A percentile compares a stretch with the other conserved stretches of the same genome.
Conservation (phyloP, 2,888 invertebrate genomes). For the Lysandra bellargus region DNA sequence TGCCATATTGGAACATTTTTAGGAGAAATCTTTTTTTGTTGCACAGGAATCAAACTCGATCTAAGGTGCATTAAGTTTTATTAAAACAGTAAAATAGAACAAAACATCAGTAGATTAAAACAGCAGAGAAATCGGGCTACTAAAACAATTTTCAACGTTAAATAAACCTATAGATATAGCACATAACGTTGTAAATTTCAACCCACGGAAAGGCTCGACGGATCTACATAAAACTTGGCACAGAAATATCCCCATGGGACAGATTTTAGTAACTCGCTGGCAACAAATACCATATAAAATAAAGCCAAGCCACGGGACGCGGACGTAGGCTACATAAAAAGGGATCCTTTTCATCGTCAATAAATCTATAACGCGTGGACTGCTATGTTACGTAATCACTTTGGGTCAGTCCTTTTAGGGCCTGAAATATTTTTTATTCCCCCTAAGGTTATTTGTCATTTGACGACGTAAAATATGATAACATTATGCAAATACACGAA, state of each 20-base stretch:
- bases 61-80: too few species aligned
- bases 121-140: too few species aligned
- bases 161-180: too few species aligned
- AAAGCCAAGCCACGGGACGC: constrained; percentile 3
- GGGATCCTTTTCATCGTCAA: constrained; percentile 4
- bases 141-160: too few species aligned
- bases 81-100: too few species aligned
- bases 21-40: too few species aligned
- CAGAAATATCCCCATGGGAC: constrained; percentile 4
- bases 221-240: constrained; percentile 5
- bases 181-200: neutral
- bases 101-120: too few species aligned
- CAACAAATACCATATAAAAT: neutral
- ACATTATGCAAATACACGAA: constrained; percentile 11
- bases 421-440: constrained; percentile 7
- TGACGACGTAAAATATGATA: constrained; percentile 8
- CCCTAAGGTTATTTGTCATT: constrained; percentile 8
- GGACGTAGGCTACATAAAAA: neutral
- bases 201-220: neutral
- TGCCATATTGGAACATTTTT: too few species aligned
- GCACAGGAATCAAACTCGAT: too few species aligned
- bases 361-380: constrained; percentile 13
- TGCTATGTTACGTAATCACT: neutral
- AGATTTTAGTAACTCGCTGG: constrained; percentile 16
- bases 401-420: constrained; percentile 11